Percentiles rank a stretch among this genome's conserved stretches.
Evolutionary conservation across 2,797 vertebrate genomes (phyloP).

Genomic region (Cryptoprocta ferox): DNA sequence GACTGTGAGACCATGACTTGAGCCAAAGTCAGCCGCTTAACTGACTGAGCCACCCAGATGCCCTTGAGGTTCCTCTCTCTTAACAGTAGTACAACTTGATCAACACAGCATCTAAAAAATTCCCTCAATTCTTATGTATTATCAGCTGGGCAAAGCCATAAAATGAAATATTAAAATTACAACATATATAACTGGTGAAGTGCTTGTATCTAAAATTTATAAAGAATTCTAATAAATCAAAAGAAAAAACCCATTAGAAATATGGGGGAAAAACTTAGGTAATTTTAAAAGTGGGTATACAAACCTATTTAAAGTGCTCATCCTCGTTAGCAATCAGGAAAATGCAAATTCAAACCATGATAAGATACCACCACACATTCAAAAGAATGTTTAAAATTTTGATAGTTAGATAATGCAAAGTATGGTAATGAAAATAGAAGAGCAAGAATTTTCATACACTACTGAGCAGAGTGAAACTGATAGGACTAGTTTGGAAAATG

Average conservation of each 20-base stretch:
- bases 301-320: background rate
- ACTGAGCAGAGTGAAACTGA: background rate
- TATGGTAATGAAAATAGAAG: background rate
- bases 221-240: background rate
- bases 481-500: background rate
- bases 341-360: background rate
- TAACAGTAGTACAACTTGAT: background rate
- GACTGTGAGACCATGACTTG: too few species aligned
- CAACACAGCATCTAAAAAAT: background rate
- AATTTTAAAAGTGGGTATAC: background rate
- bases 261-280: background rate
- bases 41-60: too few species aligned
- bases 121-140: background rate
- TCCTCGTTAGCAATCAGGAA: background rate
- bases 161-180: background rate
- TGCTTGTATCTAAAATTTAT: background rate
- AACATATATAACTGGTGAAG: background rate
- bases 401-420: background rate
- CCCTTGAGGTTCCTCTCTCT: background rate
- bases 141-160: background rate
- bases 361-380: background rate
- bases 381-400: background rate
- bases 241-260: background rate
- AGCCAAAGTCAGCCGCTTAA: too few species aligned
- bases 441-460: background rate